Evolutionary conservation across 2,113 vertebrate species (phyloP).

Genomic region (Mus pahari): DNA sequence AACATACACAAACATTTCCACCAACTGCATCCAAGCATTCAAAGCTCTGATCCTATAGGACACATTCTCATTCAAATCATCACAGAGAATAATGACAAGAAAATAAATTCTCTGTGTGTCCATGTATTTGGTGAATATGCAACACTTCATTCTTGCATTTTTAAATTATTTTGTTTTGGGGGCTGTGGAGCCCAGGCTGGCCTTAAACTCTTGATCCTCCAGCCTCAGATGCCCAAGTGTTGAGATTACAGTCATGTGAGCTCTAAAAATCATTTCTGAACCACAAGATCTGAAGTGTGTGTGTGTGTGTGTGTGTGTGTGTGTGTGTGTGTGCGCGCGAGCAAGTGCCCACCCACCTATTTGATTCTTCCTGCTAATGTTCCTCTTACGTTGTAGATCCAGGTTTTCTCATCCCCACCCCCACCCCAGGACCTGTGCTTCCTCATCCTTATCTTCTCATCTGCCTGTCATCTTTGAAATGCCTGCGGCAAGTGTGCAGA

Average conservation of each 20-base stretch:
- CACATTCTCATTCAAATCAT: background rate
- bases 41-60: background rate
- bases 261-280: background rate
- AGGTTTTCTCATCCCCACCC: background rate
- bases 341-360: background rate
- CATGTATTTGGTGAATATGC: background rate
- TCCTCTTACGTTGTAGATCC: background rate
- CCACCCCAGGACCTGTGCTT: background rate
- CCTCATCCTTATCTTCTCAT: background rate
- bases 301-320: background rate
- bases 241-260: background rate
- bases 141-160: background rate
- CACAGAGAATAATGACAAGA: background rate
- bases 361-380: too few species aligned
- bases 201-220: background rate
- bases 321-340: background rate
- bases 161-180: background rate
- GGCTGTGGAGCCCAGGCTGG: background rate
- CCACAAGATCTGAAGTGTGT: background rate
- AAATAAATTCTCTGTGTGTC: background rate
- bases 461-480: background rate
- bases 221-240: background rate
- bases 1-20: background rate
- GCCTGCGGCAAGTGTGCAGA: background rate
- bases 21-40: background rate